Evolutionary conservation across 2,113 vertebrate genomes (phyloP).

Genomic region (Microcebus ravelobensis): DNA sequence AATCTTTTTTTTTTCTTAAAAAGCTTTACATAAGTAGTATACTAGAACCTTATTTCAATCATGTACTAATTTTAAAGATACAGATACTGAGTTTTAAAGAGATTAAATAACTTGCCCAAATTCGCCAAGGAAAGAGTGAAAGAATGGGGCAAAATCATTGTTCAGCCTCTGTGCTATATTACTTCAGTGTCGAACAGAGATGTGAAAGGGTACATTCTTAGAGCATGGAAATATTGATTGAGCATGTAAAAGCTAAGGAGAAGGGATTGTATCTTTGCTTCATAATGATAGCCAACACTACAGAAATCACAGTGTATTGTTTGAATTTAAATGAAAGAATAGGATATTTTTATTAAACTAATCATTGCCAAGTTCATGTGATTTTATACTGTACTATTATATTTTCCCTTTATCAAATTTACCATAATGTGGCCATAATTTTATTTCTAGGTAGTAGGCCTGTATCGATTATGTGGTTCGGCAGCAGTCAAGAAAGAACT

Average conservation of each 20-base stretch:
- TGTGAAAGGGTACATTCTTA: background rate
- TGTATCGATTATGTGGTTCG: constrained; percentile 97
- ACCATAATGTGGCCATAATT: background rate
- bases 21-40: constrained; percentile 26
- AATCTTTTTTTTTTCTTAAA: background rate
- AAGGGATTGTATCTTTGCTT: background rate
- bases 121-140: constrained; percentile 5
- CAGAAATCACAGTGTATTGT: background rate
- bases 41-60: background rate
- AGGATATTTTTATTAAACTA: constrained; percentile 5
- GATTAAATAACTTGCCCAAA: constrained; percentile 23
- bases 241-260: background rate
- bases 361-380: background rate
- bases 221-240: background rate
- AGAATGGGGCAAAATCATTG: background rate
- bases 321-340: constrained; percentile 47
- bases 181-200: background rate
- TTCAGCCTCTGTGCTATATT: background rate
- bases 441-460: constrained; percentile 93
- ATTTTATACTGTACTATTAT: background rate
- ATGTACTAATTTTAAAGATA: background rate
- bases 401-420: constrained; percentile 8
- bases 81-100: constrained; percentile 34
- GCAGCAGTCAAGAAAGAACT: constrained; percentile 99
- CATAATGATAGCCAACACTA: background rate